Percentiles rank a stretch among this genome's conserved stretches.
These are phyloP conservation scores for Pandemis cinnamomeana DNA, from an alignment of 2,888 invertebrate genomes.

Conservation along the genomic window DNA sequence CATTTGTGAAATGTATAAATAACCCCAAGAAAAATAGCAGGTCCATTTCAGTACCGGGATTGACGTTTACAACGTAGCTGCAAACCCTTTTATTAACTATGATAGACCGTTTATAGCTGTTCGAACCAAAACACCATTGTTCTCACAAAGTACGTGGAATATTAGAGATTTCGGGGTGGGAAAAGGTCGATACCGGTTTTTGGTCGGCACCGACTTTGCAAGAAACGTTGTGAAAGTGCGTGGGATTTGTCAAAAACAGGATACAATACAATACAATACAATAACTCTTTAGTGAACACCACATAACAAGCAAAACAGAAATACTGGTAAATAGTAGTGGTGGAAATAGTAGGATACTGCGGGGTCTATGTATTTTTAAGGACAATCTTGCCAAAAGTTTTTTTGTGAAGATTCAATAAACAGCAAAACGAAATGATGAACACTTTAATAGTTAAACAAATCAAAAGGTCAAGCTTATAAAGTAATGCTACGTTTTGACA, in stretches of 20 bases:
- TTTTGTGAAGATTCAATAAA: too few species aligned
- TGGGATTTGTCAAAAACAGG: neutral
- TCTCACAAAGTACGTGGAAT: conserved; percentile 25
- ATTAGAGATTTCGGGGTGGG: conserved; percentile 2
- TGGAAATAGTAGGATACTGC: too few species aligned
- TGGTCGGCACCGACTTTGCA: neutral
- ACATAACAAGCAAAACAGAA: too few species aligned
- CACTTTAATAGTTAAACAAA: too few species aligned
- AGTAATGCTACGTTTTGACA: too few species aligned
- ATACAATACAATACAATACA: too few species aligned
- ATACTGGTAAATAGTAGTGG: too few species aligned
- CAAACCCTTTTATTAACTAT: conserved; percentile 57
- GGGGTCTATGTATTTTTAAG: too few species aligned
- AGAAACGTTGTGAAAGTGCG: neutral
- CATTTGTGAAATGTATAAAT: conserved; percentile 4
- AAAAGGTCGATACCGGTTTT: neutral
- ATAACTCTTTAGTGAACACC: too few species aligned
- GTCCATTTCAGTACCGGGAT: conserved; percentile 16
- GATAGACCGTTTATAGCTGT: conserved; percentile 45
- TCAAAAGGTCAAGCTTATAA: too few species aligned
- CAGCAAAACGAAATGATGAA: too few species aligned
- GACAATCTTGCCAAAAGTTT: too few species aligned
- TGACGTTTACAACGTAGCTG: neutral
- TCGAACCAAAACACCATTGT: conserved; percentile 63
- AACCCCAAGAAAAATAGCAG: neutral